Evolutionary conservation across 1,140 invertebrate species (phyloP), one percentile per base, ranked within the genome.

Genomic region (Centruroides vittatus): DNA sequence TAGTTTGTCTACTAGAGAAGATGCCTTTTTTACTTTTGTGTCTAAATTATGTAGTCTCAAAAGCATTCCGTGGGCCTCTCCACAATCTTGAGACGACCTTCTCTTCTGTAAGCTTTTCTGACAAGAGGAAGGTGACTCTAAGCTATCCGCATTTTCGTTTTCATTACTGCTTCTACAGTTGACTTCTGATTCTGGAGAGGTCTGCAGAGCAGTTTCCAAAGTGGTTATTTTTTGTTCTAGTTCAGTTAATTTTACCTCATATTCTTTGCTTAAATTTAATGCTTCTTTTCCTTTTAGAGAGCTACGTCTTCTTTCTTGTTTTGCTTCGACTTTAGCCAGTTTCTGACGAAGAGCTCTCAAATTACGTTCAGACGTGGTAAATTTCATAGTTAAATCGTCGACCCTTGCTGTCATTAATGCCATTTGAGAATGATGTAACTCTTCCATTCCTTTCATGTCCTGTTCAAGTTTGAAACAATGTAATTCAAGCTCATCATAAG

Each of bases 371-470:
- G 86, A 86, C 1, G 79, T 78, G 4, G 80, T 82, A 35, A 91
- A 75, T 72, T 92, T 93, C 47, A 80, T 79, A 0, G 89, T 91
- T 47, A 92, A 72, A 72, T 93, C 88, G 69, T 90, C 82, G 50
- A 92, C 84, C 36, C 88, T 79, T n/a, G 82, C 83, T 1, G 84
- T 86, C 85, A 91, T 87, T 60, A 91, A 73, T 54, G 82, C 80
- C 34, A 86, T 78, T 71, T 90, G 86, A 0, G 84, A 81, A 59
- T 84, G 79, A 67, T 86, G 82, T 60, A 84, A 81, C 63, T 84
- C 79, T 64, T 84, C 82, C 51, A 80, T 73, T 5, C 82, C 71
- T 62, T 84, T 81, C 63, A 85, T 75, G 69, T 88, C 85, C 70
- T 86, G 84, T 55, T 82, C 81, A 47, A 88, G 74, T 47, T 82